These are phyloP conservation scores for Eretmochelys imbricata DNA, from an alignment of 2,113 vertebrate genomes.

Conservation along the genomic window DNA sequence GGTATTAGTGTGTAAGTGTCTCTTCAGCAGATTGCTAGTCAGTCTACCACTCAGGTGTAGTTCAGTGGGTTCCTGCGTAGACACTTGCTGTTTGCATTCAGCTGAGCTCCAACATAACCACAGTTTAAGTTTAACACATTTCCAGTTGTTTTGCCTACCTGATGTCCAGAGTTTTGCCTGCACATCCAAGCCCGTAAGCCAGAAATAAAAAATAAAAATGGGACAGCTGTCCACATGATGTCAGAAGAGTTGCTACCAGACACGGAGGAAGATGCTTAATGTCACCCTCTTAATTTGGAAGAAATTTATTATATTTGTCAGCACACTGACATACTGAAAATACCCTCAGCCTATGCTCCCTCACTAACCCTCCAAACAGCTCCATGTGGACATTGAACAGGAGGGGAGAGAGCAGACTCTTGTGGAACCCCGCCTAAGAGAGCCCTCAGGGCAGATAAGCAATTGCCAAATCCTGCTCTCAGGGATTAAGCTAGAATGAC, in stretches of 20 bases:
- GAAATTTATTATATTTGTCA: constrained; percentile 32
- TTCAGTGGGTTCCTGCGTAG: constrained; percentile 12
- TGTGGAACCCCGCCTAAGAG: background rate
- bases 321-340: constrained; percentile 15
- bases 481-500: background rate
- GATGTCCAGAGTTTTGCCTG: background rate
- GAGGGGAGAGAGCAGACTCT: background rate
- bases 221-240: constrained; percentile 1
- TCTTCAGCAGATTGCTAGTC: constrained; percentile 62
- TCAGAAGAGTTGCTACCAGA: constrained; percentile 43
- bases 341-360: background rate
- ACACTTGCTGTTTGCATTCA: background rate
- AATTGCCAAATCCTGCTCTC: background rate
- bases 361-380: accelerated
- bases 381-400: background rate
- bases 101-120: background rate
- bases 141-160: background rate
- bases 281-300: constrained; percentile 68
- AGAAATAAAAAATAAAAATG: constrained; percentile 46
- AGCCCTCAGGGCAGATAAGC: background rate
- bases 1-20: constrained; percentile 61
- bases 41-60: constrained; percentile 37
- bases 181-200: background rate
- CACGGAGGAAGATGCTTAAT: constrained; percentile 39
- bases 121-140: accelerated